Evolutionary conservation across 2,113 vertebrate genomes (phyloP).

Genomic region (Hemibagrus wyckioides): DNA sequence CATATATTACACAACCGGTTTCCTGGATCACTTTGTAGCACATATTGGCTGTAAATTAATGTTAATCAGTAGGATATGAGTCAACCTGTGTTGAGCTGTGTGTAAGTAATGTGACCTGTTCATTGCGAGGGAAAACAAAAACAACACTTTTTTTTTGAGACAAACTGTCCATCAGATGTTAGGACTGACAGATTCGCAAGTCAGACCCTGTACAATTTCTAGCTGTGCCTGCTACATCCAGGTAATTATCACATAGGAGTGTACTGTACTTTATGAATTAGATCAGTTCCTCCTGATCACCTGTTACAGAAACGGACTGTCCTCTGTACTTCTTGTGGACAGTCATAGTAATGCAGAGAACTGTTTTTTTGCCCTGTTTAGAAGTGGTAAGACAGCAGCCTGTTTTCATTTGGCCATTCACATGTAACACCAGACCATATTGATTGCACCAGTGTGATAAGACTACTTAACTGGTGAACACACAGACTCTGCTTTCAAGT

Average conservation of each 20-base stretch:
- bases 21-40: conserved; percentile 15
- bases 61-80: not conserved
- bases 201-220: not conserved
- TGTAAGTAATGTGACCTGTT: not conserved
- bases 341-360: not conserved
- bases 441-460: not conserved
- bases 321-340: not conserved
- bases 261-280: not conserved
- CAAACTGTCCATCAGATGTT: not conserved
- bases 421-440: not conserved
- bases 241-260: not conserved
- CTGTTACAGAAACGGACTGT: conserved; percentile 14
- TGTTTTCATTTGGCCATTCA: not conserved
- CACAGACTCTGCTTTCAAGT: not conserved
- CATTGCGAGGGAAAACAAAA: not conserved
- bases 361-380: not conserved
- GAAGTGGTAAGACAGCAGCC: not conserved
- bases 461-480: not conserved
- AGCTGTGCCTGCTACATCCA: not conserved
- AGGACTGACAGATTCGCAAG: not conserved
- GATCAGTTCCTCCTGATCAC: conserved; percentile 6
- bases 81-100: not conserved
- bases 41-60: not conserved
- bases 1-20: not conserved
- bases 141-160: not conserved